Evolutionary conservation across 2,888 invertebrate genomes (phyloP), one percentile per base, ranked within the genome.

Genomic region (Laothoe populi): DNA sequence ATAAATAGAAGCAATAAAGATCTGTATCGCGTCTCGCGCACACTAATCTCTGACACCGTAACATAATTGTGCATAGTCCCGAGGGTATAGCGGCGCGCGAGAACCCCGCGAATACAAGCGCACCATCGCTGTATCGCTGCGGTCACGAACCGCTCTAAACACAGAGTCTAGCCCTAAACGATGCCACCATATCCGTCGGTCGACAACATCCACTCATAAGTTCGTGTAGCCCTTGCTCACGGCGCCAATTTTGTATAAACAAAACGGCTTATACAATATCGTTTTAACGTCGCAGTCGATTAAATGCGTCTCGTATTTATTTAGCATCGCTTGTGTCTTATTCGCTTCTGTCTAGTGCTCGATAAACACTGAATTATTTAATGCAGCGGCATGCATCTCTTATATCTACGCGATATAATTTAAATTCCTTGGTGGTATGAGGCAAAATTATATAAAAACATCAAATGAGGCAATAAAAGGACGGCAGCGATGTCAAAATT

Each of bases 131-230:
- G n/a, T 83, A 86, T 72, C 73, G 77, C 76, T 78, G 83, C 83
- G 86, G 89, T 90, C 91, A 90, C 90, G 91, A 87, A 77, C 79
- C 78, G 78, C 77, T 83, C 87, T 90, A 87, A 90, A 88, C 89
- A 89, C 84, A 90, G 86, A 84, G 80, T 81, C 83, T 80, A 84
- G 81, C 81, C 83, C 84, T 84, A 88, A 90, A 87, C 86, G 87
- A 87, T 86, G 88, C 87, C 86, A 88, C 90, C 89, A 90, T 90
- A 90, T 88, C 87, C 87, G 87, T 83, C 83, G 80, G 81, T 81
- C 78, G 76, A 74, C 82, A 78, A 76, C 78, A 81, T 79, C 79
- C 78, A 80, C 82, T 81, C 82, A 81, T 82, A 82, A 79, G 77
- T 80, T 79, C 75, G 77, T 80, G 82, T 81, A 78, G 79, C 76